Evolutionary conservation across 2,888 invertebrate genomes (phyloP), one percentile per base, ranked within the genome.

Genomic region (Eilema caniola): DNA sequence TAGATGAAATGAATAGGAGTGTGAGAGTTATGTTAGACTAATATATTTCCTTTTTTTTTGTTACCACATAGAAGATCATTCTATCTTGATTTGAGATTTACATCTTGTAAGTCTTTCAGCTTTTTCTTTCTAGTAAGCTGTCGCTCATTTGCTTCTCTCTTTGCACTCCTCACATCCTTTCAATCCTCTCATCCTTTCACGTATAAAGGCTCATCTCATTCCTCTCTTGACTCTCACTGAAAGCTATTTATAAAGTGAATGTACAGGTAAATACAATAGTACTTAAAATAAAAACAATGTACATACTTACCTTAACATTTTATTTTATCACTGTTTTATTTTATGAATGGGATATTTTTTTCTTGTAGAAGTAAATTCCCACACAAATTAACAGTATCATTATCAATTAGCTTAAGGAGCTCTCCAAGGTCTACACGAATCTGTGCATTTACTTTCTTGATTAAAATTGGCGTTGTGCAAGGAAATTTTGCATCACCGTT

Each of bases 361-460:
- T 66, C 24, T 20, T 5, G 24, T 59, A 24, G 23, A 20, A 37
- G 25, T 41, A 41, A 37, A 57, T 68, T 56, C 68, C 7, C 68
- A 68, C 57, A 63, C 57, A 25, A 64, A 23, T 57, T 11, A 33
- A 63, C 37, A 37, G 63, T 68, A 63, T 37, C 31, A 68, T 62
- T 68, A 62, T 57, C 24, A 16, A 25, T 67, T 69, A 25, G 37
- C 47, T 16, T 53, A 31, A 66, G 53, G 28, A 56, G 25, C 47
- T 70, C 41, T 28, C 68, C 79, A 78, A 79, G 76, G 70, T 67
- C 33, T 28, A 61, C 53, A 59, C 56, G 62, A 66, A 62, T 56
- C 11, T 70, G 53, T 61, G 69, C 61, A 69, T 67, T 73, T 67
- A 70, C 66, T 70, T 78, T 74, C 33, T 56, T 68, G 70, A 70